These are phyloP conservation scores for Dorcus parallelipipedus DNA, from an alignment of 2,888 invertebrate genomes.

Conservation along the genomic window DNA sequence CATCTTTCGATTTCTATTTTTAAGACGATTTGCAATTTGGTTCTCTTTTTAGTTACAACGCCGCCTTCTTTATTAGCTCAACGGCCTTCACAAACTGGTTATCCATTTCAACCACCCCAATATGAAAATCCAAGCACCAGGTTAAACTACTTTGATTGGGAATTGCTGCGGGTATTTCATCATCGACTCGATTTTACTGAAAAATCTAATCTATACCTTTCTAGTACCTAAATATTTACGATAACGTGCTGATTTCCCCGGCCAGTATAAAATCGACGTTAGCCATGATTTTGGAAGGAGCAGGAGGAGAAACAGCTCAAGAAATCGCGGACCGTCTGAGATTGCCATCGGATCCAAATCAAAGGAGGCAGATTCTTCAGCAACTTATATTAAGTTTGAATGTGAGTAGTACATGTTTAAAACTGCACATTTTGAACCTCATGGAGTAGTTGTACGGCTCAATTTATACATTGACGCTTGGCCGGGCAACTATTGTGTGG, in stretches of 20 bases:
- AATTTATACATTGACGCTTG: too few species aligned
- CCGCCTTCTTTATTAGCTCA: too few species aligned
- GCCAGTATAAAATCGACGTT: constrained; percentile 62
- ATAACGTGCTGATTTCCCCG: constrained; percentile 64
- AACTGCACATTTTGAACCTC: not conserved
- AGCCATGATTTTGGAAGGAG: constrained; percentile 62
- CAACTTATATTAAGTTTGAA: not conserved
- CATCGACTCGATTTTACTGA: constrained; percentile 2
- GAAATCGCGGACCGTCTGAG: constrained; percentile 59
- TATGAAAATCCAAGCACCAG: constrained; percentile 5
- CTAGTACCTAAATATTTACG: not conserved
- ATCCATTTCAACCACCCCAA: too few species aligned
- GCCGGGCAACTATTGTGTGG: too few species aligned
- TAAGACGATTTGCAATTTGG: too few species aligned
- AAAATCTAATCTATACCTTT: constrained; percentile 6
- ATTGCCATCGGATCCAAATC: constrained; percentile 46
- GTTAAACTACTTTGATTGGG: constrained; percentile 44
- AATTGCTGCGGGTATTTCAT: constrained; percentile 38
- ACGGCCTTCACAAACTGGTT: too few species aligned
- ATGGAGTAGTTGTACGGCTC: not conserved
- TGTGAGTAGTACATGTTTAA: not conserved
- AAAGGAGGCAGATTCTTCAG: not conserved
- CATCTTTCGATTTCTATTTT: too few species aligned
- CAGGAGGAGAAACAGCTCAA: constrained; percentile 54
- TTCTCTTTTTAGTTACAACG: too few species aligned